These are phyloP conservation scores for Phainopepla nitens DNA, from an alignment of 2,113 vertebrate species.

Conservation along the genomic window DNA sequence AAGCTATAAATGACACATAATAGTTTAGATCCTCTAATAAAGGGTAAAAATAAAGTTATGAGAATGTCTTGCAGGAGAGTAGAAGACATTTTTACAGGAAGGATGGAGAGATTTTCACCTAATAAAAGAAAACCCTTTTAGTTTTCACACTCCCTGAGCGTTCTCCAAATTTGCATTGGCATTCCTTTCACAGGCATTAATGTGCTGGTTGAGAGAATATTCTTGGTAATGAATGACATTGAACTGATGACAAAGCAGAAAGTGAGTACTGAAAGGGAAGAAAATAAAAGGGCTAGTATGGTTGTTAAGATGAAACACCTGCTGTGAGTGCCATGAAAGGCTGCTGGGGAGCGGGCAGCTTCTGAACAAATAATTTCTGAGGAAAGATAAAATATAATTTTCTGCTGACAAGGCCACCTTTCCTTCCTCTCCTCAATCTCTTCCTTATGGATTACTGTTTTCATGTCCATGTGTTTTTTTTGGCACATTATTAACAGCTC, in stretches of 20 bases:
- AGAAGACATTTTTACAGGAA: background rate
- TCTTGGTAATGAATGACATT: conserved; percentile 1
- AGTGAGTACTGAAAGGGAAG: background rate
- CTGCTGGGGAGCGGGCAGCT: background rate
- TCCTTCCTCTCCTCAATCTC: background rate
- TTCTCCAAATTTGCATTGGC: conserved; percentile 1
- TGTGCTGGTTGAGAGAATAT: background rate
- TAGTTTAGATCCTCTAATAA: background rate
- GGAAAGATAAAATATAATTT: background rate
- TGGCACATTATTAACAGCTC: background rate
- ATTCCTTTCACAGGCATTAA: conserved; percentile 21
- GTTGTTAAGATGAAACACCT: conserved; percentile 30
- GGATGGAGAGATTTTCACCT: background rate
- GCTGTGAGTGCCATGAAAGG: background rate
- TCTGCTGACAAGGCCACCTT: background rate
- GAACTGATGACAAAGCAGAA: conserved; percentile 33
- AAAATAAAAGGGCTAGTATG: background rate
- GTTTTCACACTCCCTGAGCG: background rate
- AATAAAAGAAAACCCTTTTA: background rate
- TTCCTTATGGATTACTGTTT: background rate
- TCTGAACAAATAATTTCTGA: background rate
- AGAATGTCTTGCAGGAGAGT: background rate
- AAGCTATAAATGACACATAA: background rate
- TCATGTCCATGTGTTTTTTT: background rate
- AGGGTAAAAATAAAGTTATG: background rate